These are phyloP conservation scores for Planococcus citri DNA, from an alignment of 1,140 invertebrate species.

Conservation along the genomic window DNA sequence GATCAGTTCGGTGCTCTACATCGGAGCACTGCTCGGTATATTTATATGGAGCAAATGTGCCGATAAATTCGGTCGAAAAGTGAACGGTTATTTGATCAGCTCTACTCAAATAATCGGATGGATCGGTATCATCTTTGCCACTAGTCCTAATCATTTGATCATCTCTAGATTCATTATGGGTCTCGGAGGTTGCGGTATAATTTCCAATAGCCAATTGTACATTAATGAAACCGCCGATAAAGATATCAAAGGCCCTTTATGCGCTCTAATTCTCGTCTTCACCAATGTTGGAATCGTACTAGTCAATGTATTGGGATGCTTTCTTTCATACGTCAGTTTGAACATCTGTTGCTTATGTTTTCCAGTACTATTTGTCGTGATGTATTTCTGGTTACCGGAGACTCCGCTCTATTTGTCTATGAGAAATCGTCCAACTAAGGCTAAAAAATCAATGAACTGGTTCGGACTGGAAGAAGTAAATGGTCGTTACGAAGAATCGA, in stretches of 20 bases:
- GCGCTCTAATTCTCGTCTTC: slow-evolving; percentile 68
- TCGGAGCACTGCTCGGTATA: slow-evolving; percentile 63
- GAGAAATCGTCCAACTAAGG: slow-evolving; percentile 37
- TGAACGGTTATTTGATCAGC: slow-evolving; percentile 51
- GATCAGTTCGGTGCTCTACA: slow-evolving; percentile 60
- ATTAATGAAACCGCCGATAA: slow-evolving; percentile 75
- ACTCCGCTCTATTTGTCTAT: slow-evolving; percentile 59
- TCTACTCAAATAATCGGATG: slow-evolving; percentile 64
- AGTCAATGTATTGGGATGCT: slow-evolving; percentile 55
- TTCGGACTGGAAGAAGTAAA: slow-evolving; percentile 46
- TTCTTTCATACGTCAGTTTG: slow-evolving; percentile 48
- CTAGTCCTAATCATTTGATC: slow-evolving; percentile 46
- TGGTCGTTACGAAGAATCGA: slow-evolving; percentile 32
- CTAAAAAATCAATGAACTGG: slow-evolving; percentile 41
- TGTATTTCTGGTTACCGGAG: slow-evolving; percentile 65
- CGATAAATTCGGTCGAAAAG: slow-evolving; percentile 61
- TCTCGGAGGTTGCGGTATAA: slow-evolving; percentile 56
- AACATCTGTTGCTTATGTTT: slow-evolving; percentile 51
- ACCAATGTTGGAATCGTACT: slow-evolving; percentile 68
- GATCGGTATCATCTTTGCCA: slow-evolving; percentile 52
- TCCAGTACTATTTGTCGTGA: slow-evolving; percentile 47
- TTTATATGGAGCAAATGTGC: slow-evolving; percentile 53
- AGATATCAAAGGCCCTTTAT: slow-evolving; percentile 61
- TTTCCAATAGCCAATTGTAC: slow-evolving; percentile 71
- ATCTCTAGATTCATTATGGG: slow-evolving; percentile 63